Conservation (phyloP, 2,888 invertebrate species). For the Cordilura impudica region DNA sequence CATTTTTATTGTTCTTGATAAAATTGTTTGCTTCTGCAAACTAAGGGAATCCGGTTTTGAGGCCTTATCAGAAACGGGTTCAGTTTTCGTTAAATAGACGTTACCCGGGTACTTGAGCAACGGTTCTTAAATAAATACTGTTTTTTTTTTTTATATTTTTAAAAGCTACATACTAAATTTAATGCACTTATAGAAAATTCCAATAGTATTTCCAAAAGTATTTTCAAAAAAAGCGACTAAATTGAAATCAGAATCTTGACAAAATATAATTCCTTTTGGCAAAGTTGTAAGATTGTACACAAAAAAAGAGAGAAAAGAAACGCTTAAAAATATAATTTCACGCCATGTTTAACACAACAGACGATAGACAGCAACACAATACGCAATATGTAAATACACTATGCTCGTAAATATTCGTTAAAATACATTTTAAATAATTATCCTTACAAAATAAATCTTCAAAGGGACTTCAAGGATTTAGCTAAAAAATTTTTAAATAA, state of each 20-base stretch:
- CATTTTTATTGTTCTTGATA: no score
- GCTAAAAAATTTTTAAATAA: no score
- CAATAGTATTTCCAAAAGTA: constrained; percentile 10
- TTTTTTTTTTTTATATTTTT: background rate
- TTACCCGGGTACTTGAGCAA: no score
- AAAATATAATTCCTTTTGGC: constrained; percentile 50
- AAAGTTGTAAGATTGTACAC: constrained; percentile 59
- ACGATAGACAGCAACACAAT: constrained; percentile 59
- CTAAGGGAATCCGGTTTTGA: no score
- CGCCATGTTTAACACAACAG: constrained; percentile 75
- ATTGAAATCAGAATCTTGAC: constrained; percentile 38
- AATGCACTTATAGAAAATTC: background rate
- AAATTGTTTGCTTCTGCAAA: no score
- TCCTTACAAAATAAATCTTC: no score
- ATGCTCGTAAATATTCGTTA: no score
- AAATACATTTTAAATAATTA: no score
- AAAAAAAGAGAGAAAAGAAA: constrained; percentile 50
- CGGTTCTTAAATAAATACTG: no score
- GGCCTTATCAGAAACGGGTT: no score
- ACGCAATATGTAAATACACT: background rate
- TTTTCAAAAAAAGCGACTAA: constrained; percentile 18
- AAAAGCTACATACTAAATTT: background rate
- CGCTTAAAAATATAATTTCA: constrained; percentile 78
- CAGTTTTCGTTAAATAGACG: no score
- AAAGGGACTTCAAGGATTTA: no score